phyloP scores from a whole-genome alignment of 2,888 invertebrate genomes.

The Heliconius cydno region DNA sequence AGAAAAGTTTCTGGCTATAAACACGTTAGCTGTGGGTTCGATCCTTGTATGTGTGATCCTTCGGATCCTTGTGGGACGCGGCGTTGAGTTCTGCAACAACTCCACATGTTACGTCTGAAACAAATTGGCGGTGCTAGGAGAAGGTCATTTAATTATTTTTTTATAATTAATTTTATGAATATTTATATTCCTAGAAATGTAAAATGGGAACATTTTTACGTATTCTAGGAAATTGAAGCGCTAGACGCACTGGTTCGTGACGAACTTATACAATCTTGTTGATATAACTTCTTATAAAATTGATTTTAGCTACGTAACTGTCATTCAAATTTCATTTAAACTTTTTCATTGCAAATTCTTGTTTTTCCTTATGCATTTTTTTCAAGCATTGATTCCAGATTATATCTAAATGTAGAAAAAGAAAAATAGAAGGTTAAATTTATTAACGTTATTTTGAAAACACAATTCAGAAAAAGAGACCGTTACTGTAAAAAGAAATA shows the following conservation, averaged over 20 bases:
- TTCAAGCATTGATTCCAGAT: not conserved
- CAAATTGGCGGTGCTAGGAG: not conserved
- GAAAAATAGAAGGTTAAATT: not conserved
- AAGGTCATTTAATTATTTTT: not conserved
- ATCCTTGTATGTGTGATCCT: not conserved
- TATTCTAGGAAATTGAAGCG: constrained; percentile 11
- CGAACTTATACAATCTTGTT: constrained; percentile 23
- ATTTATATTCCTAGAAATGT: not conserved
- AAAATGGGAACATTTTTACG: not conserved
- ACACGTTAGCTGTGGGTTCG: not conserved
- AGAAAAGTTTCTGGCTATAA: not conserved
- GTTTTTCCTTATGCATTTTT: not conserved
- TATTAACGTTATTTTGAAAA: not conserved
- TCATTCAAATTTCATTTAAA: constrained; percentile 15
- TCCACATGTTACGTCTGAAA: not conserved
- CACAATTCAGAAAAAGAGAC: not conserved
- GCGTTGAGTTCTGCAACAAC: too few species aligned
- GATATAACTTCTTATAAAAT: constrained; percentile 19
- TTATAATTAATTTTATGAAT: not conserved
- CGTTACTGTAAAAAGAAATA: not conserved
- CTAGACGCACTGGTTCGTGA: constrained; percentile 8
- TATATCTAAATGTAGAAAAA: not conserved
- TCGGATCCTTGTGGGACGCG: too few species aligned
- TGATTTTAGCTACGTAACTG: constrained; percentile 20
- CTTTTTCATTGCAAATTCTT: not conserved